Evolutionary conservation across 2,888 invertebrate species (phyloP), one percentile per base, ranked within the genome.

Genomic region (Brachynemurus nebulosus): DNA sequence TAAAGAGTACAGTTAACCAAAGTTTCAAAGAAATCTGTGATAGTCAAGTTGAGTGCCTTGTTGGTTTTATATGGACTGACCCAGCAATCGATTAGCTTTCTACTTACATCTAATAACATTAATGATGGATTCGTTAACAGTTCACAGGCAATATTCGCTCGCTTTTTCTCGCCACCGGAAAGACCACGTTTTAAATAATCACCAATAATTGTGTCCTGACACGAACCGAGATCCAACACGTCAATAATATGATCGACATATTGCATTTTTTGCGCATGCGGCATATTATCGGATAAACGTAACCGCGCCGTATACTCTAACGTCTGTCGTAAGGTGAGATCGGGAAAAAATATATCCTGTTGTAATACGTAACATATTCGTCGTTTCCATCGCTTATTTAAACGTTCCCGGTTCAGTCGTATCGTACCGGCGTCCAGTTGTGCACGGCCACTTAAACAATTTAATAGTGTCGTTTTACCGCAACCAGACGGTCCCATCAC

Each of bases 61-160:
- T n/a, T n/a, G n/a, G n/a, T n/a, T n/a, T n/a, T n/a, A n/a, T n/a
- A n/a, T n/a, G n/a, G n/a, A n/a, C n/a, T n/a, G n/a, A n/a, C n/a
- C n/a, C n/a, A n/a, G n/a, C n/a, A n/a, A n/a, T 25, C 8, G 33
- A 33, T 33, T 33, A 9, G 16, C 5, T 33, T 33, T 33, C 2
- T 49, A 69, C 78, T 78, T 66, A 83, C 86, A 64, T 86, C 86
- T 41, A 86, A 66, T 23, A 86, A 65, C 76, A 86, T 79, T 33
- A 86, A 64, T 44, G 80, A 75, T 25, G 86, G 86, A 66, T 86
- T 83, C 14, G 83, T 85, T 48, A 86, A 68, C 52, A 86, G 67
- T 64, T 86, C 86, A 60, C 84, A 85, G 43, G 84, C 86, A 55
- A 86, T 84, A 60, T 80, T 86, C 33, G 83, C 82, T 55, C 86